phyloP scores from a whole-genome alignment of 2,113 vertebrate genomes.

The Amphiprion ocellaris region DNA sequence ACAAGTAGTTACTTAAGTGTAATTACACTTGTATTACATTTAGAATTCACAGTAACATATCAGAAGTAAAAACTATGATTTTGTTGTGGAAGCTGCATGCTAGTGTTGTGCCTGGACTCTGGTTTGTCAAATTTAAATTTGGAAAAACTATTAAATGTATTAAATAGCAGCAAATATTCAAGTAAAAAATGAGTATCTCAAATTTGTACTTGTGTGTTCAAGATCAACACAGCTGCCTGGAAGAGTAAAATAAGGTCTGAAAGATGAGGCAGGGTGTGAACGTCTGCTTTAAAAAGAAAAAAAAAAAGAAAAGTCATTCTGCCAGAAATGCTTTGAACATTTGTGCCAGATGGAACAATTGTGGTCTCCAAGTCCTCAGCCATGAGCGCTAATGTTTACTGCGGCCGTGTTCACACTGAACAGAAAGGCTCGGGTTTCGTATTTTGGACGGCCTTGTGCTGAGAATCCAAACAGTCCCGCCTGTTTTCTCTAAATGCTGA shows the following conservation, averaged over 20 bases:
- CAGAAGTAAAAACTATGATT: too few relatives aligned
- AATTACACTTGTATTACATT: too few relatives aligned
- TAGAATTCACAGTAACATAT: too few relatives aligned
- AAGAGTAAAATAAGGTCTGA: not conserved
- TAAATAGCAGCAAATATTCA: not conserved
- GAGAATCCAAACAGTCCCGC: slow-evolving; percentile 69
- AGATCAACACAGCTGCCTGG: not conserved
- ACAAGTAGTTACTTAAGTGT: too few relatives aligned
- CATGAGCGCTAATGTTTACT: slow-evolving; percentile 29
- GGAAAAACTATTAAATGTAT: not conserved
- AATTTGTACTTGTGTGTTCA: not conserved
- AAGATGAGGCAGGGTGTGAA: not conserved
- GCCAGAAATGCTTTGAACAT: not conserved
- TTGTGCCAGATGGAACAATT: slow-evolving; percentile 27
- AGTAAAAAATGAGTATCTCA: not conserved
- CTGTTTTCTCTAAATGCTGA: slow-evolving; percentile 63
- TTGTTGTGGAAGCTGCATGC: too few relatives aligned
- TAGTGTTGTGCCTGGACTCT: too few relatives aligned
- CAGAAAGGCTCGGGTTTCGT: slow-evolving; percentile 61
- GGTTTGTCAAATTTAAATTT: too few relatives aligned
- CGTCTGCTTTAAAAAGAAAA: too few relatives aligned
- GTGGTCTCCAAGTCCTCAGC: slow-evolving; percentile 20
- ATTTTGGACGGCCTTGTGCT: slow-evolving; percentile 49
- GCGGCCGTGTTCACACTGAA: slow-evolving; percentile 32
- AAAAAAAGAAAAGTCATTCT: not conserved